Evolutionary conservation across 2,113 vertebrate species (phyloP).

Genomic region (Ia io): DNA sequence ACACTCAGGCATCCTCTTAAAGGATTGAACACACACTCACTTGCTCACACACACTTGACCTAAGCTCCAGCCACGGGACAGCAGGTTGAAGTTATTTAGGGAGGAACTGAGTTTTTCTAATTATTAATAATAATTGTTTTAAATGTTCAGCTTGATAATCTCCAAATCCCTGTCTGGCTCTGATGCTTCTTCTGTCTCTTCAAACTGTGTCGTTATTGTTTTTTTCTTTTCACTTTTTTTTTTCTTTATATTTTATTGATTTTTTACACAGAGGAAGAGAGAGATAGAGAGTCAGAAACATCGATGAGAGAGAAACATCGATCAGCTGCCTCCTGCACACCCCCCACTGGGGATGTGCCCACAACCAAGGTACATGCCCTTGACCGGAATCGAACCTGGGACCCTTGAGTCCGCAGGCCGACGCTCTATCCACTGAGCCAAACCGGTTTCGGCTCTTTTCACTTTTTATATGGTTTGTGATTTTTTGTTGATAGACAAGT

Average conservation of each 20-base stretch:
- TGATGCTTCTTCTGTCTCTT: neutral
- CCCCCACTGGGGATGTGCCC: too few species aligned
- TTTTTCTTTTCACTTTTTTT: neutral
- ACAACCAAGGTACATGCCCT: too few species aligned
- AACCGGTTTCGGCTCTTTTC: too few species aligned
- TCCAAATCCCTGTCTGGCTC: neutral
- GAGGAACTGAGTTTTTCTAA: neutral
- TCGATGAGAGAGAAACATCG: too few species aligned
- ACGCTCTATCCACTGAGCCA: too few species aligned
- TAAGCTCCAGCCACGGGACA: neutral
- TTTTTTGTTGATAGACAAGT: neutral
- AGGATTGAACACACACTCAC: neutral
- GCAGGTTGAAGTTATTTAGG: neutral
- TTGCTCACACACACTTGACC: neutral
- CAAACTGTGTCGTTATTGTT: neutral
- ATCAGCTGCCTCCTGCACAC: too few species aligned
- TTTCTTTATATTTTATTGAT: too few species aligned
- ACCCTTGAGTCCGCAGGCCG: too few species aligned
- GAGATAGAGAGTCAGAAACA: too few species aligned
- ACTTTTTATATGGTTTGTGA: neutral
- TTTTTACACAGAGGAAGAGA: too few species aligned
- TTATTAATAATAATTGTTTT: neutral
- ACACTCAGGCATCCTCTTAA: neutral
- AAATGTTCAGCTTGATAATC: neutral
- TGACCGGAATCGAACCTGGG: too few species aligned